Conservation (phyloP, 2,888 invertebrate species). For the Heliconius aoede region DNA sequence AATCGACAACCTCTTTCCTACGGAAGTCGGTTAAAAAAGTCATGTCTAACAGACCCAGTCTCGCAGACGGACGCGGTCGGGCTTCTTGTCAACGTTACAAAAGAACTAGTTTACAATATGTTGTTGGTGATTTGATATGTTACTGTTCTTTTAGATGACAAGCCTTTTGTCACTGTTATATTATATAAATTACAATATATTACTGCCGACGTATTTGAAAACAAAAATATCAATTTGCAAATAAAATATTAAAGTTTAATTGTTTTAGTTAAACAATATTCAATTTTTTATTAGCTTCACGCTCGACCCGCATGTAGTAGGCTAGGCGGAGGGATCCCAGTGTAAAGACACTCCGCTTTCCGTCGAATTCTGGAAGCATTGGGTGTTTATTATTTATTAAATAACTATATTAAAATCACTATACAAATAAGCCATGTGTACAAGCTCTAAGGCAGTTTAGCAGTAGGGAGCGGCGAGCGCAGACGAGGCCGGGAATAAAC, state of each 20-base stretch:
- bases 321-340: too few species aligned
- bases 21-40: conserved; percentile 14
- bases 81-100: conserved; percentile 35
- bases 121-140: conserved; percentile 35
- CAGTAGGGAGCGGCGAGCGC: conserved; percentile 45
- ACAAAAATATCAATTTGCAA: background rate
- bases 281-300: too few species aligned
- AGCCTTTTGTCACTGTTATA: conserved; percentile 33
- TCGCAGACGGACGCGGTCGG: conserved; percentile 31
- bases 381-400: background rate
- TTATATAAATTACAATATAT: conserved; percentile 2
- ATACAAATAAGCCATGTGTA: conserved; percentile 35
- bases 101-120: conserved; percentile 34
- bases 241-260: background rate
- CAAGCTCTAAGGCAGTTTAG: conserved; percentile 41
- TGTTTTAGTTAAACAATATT: background rate
- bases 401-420: background rate
- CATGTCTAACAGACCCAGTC: conserved; percentile 32
- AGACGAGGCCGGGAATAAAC: conserved; percentile 64
- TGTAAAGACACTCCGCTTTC: too few species aligned
- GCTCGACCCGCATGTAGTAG: too few species aligned
- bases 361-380: too few species aligned
- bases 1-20: too few species aligned
- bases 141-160: conserved; percentile 29
- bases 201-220: background rate